Percentiles rank a stretch among this genome's conserved stretches.
These are phyloP conservation scores for Anomalospiza imberbis DNA, from an alignment of 2,797 vertebrate species.

Conservation along the genomic window DNA sequence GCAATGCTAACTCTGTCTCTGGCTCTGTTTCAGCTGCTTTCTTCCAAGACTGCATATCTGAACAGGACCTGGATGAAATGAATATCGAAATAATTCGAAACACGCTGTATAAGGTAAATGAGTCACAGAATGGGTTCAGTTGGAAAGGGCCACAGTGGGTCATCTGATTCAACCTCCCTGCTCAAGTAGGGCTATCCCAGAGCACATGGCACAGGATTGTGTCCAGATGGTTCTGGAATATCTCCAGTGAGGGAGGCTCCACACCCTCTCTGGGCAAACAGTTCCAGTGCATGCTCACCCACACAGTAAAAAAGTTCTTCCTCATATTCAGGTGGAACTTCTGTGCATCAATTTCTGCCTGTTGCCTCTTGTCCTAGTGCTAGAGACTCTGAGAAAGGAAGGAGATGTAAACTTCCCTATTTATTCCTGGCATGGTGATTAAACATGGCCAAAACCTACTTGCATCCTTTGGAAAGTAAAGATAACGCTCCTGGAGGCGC, in stretches of 20 bases:
- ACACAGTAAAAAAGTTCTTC: not conserved
- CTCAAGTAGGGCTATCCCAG: not conserved
- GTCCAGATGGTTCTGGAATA: not conserved
- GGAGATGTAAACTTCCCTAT: not conserved
- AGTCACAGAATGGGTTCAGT: not conserved
- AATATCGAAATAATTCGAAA: constrained; percentile 99
- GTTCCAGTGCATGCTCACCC: not conserved
- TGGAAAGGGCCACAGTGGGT: not conserved
- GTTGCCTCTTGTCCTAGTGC: not conserved
- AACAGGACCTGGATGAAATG: constrained; percentile 99
- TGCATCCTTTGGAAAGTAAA: not conserved
- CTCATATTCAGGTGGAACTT: not conserved
- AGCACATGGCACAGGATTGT: not conserved
- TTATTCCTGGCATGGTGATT: not conserved
- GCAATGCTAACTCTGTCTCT: not conserved
- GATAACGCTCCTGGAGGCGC: not conserved
- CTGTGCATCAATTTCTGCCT: not conserved
- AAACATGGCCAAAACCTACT: not conserved
- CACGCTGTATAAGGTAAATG: constrained; percentile 93
- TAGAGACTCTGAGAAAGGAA: not conserved
- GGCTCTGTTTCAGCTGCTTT: constrained; percentile 87
- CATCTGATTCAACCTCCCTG: not conserved
- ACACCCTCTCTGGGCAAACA: not conserved
- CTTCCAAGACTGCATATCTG: constrained; percentile 99
- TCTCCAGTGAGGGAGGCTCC: not conserved